phyloP scores from a whole-genome alignment of 2,113 vertebrate genomes.

The Melanotaenia duboulayi region DNA sequence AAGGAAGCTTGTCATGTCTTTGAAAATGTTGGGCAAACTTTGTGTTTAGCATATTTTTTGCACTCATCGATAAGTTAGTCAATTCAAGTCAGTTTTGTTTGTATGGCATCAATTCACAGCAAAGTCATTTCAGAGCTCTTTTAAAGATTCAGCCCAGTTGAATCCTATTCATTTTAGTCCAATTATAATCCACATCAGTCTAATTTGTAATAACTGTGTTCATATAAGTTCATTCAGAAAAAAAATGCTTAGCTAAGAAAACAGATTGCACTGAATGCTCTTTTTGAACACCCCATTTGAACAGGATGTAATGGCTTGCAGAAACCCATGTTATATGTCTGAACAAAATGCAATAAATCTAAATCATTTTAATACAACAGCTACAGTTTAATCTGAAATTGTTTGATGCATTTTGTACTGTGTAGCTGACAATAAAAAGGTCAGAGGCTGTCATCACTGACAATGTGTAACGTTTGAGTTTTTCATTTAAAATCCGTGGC shows the following conservation, averaged over 20 bases:
- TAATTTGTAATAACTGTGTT: too few species aligned
- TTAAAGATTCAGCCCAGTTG: too few species aligned
- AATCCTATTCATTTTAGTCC: too few species aligned
- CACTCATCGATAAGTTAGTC: constrained; percentile 68
- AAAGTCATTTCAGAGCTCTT: too few species aligned
- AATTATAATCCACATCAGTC: too few species aligned
- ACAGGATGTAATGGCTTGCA: constrained; percentile 82
- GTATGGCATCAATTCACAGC: too few species aligned
- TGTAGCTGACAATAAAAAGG: not conserved
- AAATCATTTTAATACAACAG: constrained; percentile 54
- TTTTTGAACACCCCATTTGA: too few species aligned
- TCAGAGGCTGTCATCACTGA: not conserved
- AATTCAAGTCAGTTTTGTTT: too few species aligned
- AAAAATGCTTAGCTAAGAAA: too few species aligned
- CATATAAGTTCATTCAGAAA: too few species aligned
- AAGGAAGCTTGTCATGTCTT: constrained; percentile 76
- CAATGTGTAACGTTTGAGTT: not conserved
- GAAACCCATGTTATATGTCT: constrained; percentile 89
- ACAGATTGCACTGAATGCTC: too few species aligned
- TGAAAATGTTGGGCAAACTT: not conserved
- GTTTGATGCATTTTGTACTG: not conserved
- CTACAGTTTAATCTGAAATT: too few species aligned
- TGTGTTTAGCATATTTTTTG: constrained; percentile 54
- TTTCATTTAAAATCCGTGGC: not conserved
- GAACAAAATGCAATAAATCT: constrained; percentile 83